Evolutionary conservation across 2,888 invertebrate genomes (phyloP), one percentile per base, ranked within the genome.

Genomic region (Aphodius sticticus): DNA sequence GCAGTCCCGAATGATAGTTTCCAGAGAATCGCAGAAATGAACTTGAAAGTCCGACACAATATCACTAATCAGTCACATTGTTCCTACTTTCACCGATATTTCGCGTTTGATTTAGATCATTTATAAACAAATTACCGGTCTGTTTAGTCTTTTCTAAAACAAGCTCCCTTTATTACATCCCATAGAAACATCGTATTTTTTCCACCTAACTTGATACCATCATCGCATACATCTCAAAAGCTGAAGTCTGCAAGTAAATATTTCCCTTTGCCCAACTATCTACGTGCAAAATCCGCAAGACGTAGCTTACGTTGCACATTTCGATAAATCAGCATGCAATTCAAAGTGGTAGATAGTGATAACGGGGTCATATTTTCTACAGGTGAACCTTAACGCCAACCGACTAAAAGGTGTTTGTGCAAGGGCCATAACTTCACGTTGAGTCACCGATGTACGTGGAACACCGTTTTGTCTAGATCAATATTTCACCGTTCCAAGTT

Each of bases 381-480:
- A 53, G 53, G 53, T 53, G 53, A 53, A 53, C 53, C 53, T 53
- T 53, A 53, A 53, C 53, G 53, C 53, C 53, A 5, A 12, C 53
- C 9, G 53, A 53, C 53, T 53, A 53, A 53, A 53, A 53, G 53
- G 53, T 53, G 53, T 53, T 53, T 53, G 53, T 53, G 53, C 53
- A 53, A 53, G 9, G 53, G 53, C 53, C 53, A 53, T 53, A 53
- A 53, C 53, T 53, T 53, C 53, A 53, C 53, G 53, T 53, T 53
- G 53, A 53, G 53, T 53, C 53, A 53, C 53, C 53, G 53, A 53
- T 53, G 53, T 53, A 53, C 53, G 53, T 53, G 53, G 53, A 3
- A 53, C 53, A 53, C 74, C 74, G 74, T 35, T 9, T 74, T 74
- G 74, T 74, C 35, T 74, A 74, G 74, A 74, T 74, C 74, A 37